Base-by-base conservation (phyloP, 2,888 invertebrate species). In the Bombylius major region DNA sequence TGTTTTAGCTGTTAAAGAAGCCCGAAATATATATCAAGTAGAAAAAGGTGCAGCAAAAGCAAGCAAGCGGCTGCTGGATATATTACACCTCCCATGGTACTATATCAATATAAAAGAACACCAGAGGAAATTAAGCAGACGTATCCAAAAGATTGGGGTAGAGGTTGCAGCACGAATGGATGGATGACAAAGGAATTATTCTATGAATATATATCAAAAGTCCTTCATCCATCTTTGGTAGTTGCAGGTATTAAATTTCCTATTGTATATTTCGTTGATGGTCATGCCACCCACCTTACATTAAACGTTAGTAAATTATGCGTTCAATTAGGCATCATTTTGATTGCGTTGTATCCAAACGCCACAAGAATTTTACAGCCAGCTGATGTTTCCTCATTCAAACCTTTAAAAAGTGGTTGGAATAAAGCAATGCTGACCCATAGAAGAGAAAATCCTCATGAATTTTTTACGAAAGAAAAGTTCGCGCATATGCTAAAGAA, bases 341-440 rank as follows among this genome's bases (percentile, higher is more conserved):
- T 49, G 9, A 49, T 54, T 42, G 9, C 50, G 49, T 54, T 63
- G 9, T 61, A 62, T 49, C 62, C 62, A 4, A 65, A 64, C 47
- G 49, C 61, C 0, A 64, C 63, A 7, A 53, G 60, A 45, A 61
- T 63, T 23, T 50, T 64, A n/a, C 62, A 64, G 39, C 62, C 63
- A n/a, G 53, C 59, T 32, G 62, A 63, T 56, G 62, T 64, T 12
- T 53, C 60, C 32, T 45, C 50, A 13, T 61, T 61, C 48, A 57
- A 58, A 47, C 59, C 55, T 8, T 46, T 63, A 6, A 62, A 63
- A 61, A 54, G 39, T 39, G 54, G 47, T 11, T 63, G 61, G 63
- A 52, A 59, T 53, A 56, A 54, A 51, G 46, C 50, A 36, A 56
- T 58, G 5, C 51, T 53, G n/a, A 33, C 51, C 31, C 48, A 51